These are phyloP conservation scores for Andrena bucephala DNA, from an alignment of 2,888 invertebrate genomes.

Conservation along the genomic window DNA sequence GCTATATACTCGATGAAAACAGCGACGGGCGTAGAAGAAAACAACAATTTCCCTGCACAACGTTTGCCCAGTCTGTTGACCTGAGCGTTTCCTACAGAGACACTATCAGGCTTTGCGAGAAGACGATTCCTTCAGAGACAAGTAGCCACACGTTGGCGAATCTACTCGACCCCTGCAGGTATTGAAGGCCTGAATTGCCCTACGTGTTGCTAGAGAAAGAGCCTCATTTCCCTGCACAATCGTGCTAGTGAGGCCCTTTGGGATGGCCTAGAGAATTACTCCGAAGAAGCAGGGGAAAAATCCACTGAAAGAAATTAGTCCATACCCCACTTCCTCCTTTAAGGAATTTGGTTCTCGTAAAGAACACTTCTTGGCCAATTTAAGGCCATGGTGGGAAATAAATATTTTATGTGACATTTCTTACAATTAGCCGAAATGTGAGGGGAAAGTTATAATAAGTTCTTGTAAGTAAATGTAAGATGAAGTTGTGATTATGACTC, in stretches of 20 bases:
- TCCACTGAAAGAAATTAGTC: conserved; percentile 38
- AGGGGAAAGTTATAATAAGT: no score
- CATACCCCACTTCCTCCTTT: background rate
- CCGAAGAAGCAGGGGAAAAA: conserved; percentile 39
- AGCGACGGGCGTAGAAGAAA: background rate
- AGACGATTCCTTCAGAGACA: conserved; percentile 37
- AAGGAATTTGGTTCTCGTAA: background rate
- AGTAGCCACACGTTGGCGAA: conserved; percentile 20
- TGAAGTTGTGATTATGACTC: no score
- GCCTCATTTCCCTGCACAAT: conserved; percentile 65
- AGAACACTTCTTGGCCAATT: background rate
- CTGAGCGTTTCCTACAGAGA: conserved; percentile 48
- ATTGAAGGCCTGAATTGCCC: conserved; percentile 57
- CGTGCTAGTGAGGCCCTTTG: conserved; percentile 44
- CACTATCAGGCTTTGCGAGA: conserved; percentile 34
- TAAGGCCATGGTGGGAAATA: no score
- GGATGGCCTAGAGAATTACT: conserved; percentile 34
- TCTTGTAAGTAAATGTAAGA: no score
- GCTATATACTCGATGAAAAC: background rate
- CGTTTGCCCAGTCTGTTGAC: conserved; percentile 52
- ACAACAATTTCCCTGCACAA: background rate
- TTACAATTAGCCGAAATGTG: no score
- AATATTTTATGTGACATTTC: no score
- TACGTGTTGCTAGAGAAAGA: conserved; percentile 51
- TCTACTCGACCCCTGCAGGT: conserved; percentile 21